Conservation (phyloP, 2,113 vertebrate species). For the Macrotis lagotis region DNA sequence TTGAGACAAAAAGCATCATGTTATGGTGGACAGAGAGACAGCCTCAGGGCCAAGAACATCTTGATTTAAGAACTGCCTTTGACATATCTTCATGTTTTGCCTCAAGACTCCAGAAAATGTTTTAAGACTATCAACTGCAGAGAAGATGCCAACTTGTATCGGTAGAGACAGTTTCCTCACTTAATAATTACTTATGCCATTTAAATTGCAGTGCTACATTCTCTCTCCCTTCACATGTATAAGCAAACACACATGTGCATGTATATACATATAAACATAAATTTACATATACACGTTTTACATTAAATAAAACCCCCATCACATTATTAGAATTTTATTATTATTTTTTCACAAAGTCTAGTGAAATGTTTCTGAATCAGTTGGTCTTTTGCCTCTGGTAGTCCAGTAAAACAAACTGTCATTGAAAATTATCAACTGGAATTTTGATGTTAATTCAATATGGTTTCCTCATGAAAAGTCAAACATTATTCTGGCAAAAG, state of each 20-base stretch:
- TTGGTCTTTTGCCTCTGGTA: neutral
- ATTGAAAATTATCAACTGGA: neutral
- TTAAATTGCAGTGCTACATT: neutral
- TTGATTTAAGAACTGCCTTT: neutral
- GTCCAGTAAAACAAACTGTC: neutral
- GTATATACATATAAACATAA: neutral
- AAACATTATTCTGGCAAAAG: neutral
- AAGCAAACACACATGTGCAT: neutral
- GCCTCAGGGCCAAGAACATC: neutral
- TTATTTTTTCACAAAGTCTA: neutral
- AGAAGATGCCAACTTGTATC: neutral
- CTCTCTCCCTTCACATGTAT: neutral
- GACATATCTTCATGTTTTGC: neutral
- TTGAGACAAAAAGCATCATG: neutral
- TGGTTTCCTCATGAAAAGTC: constrained; percentile 12
- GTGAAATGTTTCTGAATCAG: neutral
- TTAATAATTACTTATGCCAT: neutral
- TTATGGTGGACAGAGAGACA: neutral
- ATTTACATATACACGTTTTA: neutral
- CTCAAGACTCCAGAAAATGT: neutral
- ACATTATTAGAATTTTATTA: neutral
- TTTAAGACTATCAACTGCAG: neutral
- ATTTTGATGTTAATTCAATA: constrained; percentile 21
- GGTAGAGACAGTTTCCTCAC: neutral
- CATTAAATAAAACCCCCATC: neutral